Percentiles rank a stretch among this genome's conserved stretches.
Evolutionary conservation across 2,888 invertebrate genomes (phyloP).

Genomic region (Lordiphosa andalusiaca): DNA sequence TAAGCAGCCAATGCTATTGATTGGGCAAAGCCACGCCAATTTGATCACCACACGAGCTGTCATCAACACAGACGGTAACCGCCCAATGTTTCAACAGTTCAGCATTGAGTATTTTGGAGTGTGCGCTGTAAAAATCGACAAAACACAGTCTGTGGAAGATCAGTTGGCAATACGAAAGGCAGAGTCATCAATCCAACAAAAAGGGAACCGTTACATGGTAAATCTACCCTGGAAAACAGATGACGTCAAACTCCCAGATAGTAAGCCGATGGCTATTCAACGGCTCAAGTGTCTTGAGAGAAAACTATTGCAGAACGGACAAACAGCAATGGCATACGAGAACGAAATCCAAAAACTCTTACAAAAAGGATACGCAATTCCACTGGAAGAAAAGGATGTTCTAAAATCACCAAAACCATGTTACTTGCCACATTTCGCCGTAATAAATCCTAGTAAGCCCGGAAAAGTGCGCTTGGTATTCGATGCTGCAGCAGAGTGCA

Average conservation of each 20-base stretch:
- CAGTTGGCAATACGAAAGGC: too few relatives aligned
- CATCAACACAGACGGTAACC: background rate
- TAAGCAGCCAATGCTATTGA: background rate
- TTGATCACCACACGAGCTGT: background rate
- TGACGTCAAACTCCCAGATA: too few relatives aligned
- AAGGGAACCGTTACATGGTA: background rate
- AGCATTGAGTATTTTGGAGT: too few relatives aligned
- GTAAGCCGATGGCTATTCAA: background rate
- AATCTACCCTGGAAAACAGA: too few relatives aligned
- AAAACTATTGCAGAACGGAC: background rate
- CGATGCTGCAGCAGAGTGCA: background rate
- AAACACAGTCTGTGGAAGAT: too few relatives aligned
- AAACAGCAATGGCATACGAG: background rate
- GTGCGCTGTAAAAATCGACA: too few relatives aligned
- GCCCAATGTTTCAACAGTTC: too few relatives aligned
- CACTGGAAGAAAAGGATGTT: background rate
- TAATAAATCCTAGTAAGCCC: background rate
- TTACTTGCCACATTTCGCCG: slow-evolving; percentile 5
- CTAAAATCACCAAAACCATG: slow-evolving; percentile 4
- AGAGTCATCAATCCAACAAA: background rate
- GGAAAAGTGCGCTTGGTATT: too few relatives aligned
- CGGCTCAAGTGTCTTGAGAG: slow-evolving; percentile 1
- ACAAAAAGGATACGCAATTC: slow-evolving; percentile 35
- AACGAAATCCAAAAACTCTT: background rate
- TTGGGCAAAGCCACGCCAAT: background rate